Conservation (phyloP, 92 coral and sea anemone genomes). For the Palythoa grandiflora region DNA sequence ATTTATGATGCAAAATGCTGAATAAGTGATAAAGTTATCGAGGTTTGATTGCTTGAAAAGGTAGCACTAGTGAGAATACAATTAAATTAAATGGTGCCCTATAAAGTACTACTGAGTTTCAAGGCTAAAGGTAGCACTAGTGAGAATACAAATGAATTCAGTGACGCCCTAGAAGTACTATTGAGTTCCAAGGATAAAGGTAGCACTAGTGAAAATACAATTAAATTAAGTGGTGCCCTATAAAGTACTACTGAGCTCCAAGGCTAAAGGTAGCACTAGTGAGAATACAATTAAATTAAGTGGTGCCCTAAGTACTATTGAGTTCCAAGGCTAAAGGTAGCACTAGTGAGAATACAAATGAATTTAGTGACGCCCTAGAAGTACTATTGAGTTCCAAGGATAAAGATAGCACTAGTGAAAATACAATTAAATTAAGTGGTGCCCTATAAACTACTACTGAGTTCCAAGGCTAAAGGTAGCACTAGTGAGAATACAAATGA, state of each 20-base stretch:
- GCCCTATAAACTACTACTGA: not conserved
- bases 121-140: constrained; percentile 4
- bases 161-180: not conserved
- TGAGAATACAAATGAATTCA: not conserved
- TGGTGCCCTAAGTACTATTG: too few species aligned
- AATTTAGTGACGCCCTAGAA: not conserved
- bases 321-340: not conserved
- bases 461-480: constrained; percentile 10
- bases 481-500: not conserved
- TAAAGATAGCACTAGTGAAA: constrained; percentile 1
- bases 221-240: too few species aligned
- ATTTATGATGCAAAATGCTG: too few species aligned
- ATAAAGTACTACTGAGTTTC: constrained; percentile 6
- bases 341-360: not conserved
- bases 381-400: constrained; percentile 20
- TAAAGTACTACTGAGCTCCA: too few species aligned
- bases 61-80: not conserved
- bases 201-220: too few species aligned
- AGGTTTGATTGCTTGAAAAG: too few species aligned
- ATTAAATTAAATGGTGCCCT: not conserved
- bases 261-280: too few species aligned
- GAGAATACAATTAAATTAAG: too few species aligned
- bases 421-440: not conserved
- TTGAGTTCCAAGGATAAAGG: not conserved
- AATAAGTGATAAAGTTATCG: too few species aligned